Percentiles rank a stretch among this genome's conserved stretches.
phyloP scores from a whole-genome alignment of 2,888 invertebrate genomes.

The Amiota minor region DNA sequence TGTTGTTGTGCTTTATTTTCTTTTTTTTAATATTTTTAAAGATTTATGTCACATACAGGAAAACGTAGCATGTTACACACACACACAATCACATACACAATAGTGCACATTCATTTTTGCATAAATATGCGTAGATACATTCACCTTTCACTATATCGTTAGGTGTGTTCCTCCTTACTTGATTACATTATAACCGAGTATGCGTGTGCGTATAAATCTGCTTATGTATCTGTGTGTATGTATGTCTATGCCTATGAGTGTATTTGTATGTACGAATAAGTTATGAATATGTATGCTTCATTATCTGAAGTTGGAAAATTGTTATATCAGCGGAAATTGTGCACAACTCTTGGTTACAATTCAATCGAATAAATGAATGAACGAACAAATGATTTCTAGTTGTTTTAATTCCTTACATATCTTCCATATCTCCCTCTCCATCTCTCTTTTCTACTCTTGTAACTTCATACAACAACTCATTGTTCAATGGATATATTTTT shows the following conservation, averaged over 20 bases:
- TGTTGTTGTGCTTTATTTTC: neutral
- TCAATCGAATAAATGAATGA: too few species aligned
- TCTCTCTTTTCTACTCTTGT: too few species aligned
- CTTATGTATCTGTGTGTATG: neutral
- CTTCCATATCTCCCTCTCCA: too few species aligned
- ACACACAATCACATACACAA: neutral
- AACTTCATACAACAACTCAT: too few species aligned
- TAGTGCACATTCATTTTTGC: neutral
- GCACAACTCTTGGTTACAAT: constrained; percentile 44
- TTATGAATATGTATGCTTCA: constrained; percentile 64
- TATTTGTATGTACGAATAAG: constrained; percentile 9
- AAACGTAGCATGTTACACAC: constrained; percentile 27
- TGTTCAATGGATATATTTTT: too few species aligned
- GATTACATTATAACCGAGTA: neutral
- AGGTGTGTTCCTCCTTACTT: neutral
- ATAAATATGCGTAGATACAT: neutral
- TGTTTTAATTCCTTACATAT: too few species aligned
- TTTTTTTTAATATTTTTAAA: constrained; percentile 33
- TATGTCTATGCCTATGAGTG: neutral
- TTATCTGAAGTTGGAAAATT: constrained; percentile 51
- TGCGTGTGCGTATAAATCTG: neutral
- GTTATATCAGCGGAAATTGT: constrained; percentile 60
- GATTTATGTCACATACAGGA: constrained; percentile 60
- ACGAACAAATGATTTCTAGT: too few species aligned
- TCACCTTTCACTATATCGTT: neutral